Percentiles rank a stretch among this genome's conserved stretches.
These are phyloP conservation scores for Thalassoma bifasciatum DNA, from an alignment of 2,113 vertebrate species.

Conservation along the genomic window DNA sequence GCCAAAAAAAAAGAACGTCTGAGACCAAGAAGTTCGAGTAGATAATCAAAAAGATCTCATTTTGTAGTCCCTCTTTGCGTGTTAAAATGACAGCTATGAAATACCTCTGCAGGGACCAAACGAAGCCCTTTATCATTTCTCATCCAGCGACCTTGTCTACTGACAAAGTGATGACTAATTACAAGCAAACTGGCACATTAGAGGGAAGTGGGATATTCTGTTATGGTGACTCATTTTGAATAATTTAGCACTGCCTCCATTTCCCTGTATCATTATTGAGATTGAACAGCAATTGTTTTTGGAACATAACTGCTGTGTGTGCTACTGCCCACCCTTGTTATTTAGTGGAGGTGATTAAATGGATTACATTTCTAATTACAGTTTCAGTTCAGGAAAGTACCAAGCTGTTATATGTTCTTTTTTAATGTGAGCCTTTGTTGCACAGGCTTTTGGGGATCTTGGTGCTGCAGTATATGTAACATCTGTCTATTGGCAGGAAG, in stretches of 20 bases:
- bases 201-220: constrained; percentile 31
- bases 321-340: constrained; percentile 51
- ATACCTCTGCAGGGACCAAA: neutral
- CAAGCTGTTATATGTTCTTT: constrained; percentile 56
- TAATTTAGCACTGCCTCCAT: constrained; percentile 37
- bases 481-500: constrained; percentile 67
- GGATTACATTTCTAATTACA: constrained; percentile 59
- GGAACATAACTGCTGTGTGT: constrained; percentile 44
- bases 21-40: neutral
- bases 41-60: constrained; percentile 4
- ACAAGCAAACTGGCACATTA: neutral
- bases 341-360: constrained; percentile 63
- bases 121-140: neutral
- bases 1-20: neutral
- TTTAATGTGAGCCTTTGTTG: constrained; percentile 34
- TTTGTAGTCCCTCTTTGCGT: neutral
- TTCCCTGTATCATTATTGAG: constrained; percentile 45
- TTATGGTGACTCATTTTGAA: constrained; percentile 45
- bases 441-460: constrained; percentile 37
- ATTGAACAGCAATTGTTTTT: constrained; percentile 51
- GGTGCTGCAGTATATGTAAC: constrained; percentile 56
- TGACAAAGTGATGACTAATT: constrained; percentile 46
- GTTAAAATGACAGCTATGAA: constrained; percentile 11
- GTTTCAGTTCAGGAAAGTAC: constrained; percentile 46
- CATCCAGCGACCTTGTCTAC: constrained; percentile 6